Evolutionary conservation across 1,140 invertebrate genomes (phyloP).

Genomic region (Papilio machaon): DNA sequence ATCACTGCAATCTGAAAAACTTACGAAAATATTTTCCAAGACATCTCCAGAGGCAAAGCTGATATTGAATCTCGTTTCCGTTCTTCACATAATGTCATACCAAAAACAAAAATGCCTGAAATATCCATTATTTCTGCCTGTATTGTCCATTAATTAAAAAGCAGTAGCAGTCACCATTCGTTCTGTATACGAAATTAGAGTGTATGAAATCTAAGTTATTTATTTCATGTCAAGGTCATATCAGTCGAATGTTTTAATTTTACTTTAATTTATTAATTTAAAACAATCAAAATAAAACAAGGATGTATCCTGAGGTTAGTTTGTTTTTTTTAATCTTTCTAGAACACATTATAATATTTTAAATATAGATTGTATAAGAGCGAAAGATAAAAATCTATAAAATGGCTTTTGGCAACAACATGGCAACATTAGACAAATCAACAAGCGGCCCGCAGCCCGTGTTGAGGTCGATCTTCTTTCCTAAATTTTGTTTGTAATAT

Average conservation of each 20-base stretch:
- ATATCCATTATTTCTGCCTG: constrained; percentile 60
- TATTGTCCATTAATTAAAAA: constrained; percentile 53
- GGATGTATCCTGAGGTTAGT: background rate
- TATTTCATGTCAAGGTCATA: too few relatives aligned
- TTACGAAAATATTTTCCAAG: constrained; percentile 76
- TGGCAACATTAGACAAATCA: constrained; percentile 70
- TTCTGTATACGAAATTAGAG: background rate
- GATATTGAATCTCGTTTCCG: constrained; percentile 57
- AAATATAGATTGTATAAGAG: background rate
- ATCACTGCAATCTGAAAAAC: constrained; percentile 41
- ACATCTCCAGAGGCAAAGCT: constrained; percentile 65
- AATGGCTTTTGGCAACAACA: background rate
- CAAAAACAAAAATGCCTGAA: constrained; percentile 67
- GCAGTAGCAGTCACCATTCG: background rate
- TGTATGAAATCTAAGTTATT: background rate
- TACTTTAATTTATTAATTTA: background rate
- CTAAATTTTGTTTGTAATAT: constrained; percentile 49
- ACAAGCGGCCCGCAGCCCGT: constrained; percentile 71
- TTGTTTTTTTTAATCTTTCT: background rate
- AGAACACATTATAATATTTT: constrained; percentile 12
- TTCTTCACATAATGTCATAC: constrained; percentile 60
- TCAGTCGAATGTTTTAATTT: too few relatives aligned
- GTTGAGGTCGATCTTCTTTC: constrained; percentile 59
- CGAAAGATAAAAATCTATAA: background rate
- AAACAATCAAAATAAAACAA: background rate